Base-by-base conservation (phyloP, 2,113 vertebrate species). In the Pelecanus crispus region DNA sequence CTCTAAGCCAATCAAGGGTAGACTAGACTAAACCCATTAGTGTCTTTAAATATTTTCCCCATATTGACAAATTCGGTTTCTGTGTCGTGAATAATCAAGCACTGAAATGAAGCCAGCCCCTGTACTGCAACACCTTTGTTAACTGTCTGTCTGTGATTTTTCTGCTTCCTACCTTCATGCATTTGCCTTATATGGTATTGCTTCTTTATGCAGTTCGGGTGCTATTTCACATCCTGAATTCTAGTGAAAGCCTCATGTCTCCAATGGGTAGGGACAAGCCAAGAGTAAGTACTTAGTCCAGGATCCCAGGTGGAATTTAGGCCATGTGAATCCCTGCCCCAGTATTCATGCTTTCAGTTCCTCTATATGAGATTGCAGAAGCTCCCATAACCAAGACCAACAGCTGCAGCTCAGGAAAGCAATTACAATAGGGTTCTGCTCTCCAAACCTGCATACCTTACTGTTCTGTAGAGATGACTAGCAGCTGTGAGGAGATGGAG, bases 11-110 rank as follows among this genome's bases (percentile, higher is more conserved):
- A n/a, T n/a, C n/a, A n/a, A n/a, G n/a, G n/a, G n/a, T n/a, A n/a
- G n/a, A n/a, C n/a, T n/a, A n/a, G n/a, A n/a, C n/a, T n/a, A n/a
- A n/a, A n/a, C n/a, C 81, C 90, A 90, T 95, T 96, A 96, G 62
- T 53, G 61, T 67, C 56, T 94, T 96, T 82, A 93, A 82, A 75
- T 94, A 95, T 94, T 90, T 94, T 56, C 58, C 56, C 45, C 32
- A 9, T 90, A 80, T 68, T 86, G 79, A 92, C 56, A 68, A 88
- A 75, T 90, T 50, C 6, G 5, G 17, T 71, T 93, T 92, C 70
- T 90, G n/a, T 80, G 52, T 92, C 82, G 26, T 71, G 52, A 89
- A 61, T 79, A 90, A 65, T 34, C 40, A 72, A 93, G 49, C 53
- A 56, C 58, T 75, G 53, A 80, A 77, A 83, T 68, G 40, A 93